Base-by-base conservation (phyloP, 2,888 invertebrate species). In the Notodonta dromedarius region DNA sequence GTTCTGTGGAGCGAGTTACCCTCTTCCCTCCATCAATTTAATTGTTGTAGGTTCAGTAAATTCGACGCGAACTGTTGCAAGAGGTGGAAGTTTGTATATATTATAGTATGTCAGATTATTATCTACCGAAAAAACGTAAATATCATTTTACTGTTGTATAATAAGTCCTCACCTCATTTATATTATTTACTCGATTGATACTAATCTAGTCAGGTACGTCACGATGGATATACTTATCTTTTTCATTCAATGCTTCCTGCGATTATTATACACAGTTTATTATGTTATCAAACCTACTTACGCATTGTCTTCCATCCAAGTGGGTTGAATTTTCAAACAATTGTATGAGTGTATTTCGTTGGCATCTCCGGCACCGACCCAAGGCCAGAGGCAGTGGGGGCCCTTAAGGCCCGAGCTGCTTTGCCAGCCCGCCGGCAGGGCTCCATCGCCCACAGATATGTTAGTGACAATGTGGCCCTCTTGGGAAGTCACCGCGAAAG, bases 251-350 rank as follows among this genome's bases (percentile, higher is more conserved):
- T 42, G 42, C 4, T 42, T 42, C 11, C 42, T 11, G 42, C 0
- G 42, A 42, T 42, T 46, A 46, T 46, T 46, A 9, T 51, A 24
- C 5, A 51, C 1, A 24, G 16, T 51, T 24, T 51, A 51, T 51
- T 14, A 51, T 44, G 12, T 44, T 44, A 32, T 35, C 4, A 4
- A 14, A 54, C 35, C 54, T 60, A 80, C 91, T 86, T 68, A 93
- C 93, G 83, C 86, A 66, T 86, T 81, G 67, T 97, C 96, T 76
- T 95, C 94, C 97, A 98, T 97, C 98, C 98, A 98, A 35, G 96
- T 96, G 0, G 98, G 97, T 81, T 96, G 96, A 66, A 97, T 96
- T 81, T 96, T 96, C 35, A 98, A 87, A 79, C 98, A 98, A 74
- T 96, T 95, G 58, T 94, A 94, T 53, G 95, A 94, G 42, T 95